Conservation (phyloP, 1,140 invertebrate genomes). For the Maconellicoccus hirsutus region DNA sequence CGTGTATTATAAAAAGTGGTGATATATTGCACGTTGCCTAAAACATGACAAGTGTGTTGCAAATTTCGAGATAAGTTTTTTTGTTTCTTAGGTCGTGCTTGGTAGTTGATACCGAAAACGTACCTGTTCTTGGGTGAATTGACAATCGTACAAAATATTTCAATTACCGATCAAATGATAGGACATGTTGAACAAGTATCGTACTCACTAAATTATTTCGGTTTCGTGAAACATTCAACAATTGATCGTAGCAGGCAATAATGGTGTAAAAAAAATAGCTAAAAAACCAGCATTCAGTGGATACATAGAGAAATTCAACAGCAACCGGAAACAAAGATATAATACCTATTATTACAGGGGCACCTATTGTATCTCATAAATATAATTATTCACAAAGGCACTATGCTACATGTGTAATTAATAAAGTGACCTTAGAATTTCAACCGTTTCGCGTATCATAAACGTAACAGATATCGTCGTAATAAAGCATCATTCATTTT, state of each 20-base stretch:
- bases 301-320: neutral
- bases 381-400: conserved; percentile 12
- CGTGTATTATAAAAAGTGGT: neutral
- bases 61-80: neutral
- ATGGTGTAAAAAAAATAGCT: neutral
- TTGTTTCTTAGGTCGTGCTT: neutral
- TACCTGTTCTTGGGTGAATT: neutral
- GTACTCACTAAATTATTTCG: neutral
- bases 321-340: conserved; percentile 21
- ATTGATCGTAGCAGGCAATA: neutral
- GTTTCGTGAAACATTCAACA: neutral
- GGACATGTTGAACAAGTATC: neutral
- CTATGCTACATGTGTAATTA: conserved; percentile 10
- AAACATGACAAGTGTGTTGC: neutral
- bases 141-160: conserved; percentile 4
- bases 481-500: neutral
- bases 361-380: conserved; percentile 15
- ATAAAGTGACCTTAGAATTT: conserved; percentile 17
- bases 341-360: conserved; percentile 14
- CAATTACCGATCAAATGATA: neutral
- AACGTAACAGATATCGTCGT: neutral
- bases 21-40: neutral
- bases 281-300: neutral
- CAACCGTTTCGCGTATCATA: conserved; percentile 6
- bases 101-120: too few species aligned